Conservation (phyloP, 1,140 invertebrate species). For the Heterodera schachtii region DNA sequence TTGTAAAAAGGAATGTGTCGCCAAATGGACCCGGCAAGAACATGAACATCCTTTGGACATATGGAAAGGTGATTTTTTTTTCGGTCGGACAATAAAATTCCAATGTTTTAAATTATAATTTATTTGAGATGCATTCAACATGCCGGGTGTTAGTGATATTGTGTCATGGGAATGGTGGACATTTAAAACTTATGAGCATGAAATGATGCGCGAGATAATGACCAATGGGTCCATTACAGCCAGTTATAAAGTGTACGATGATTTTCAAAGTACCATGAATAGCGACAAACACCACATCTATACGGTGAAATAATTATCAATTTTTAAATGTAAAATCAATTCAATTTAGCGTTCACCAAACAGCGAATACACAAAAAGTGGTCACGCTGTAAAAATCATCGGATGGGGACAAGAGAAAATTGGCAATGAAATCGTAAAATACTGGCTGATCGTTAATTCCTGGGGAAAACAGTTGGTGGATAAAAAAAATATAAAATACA, state of each 20-base stretch:
- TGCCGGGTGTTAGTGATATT: too few species aligned
- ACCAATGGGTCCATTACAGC: not conserved
- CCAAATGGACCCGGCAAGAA: too few species aligned
- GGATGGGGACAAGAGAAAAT: constrained; percentile 21
- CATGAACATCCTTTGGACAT: too few species aligned
- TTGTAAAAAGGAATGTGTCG: too few species aligned
- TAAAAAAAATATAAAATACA: not conserved
- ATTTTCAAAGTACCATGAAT: not conserved
- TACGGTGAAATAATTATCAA: not conserved
- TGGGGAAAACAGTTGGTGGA: not conserved
- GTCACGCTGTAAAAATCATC: constrained; percentile 14
- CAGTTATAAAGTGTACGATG: not conserved
- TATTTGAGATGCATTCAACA: too few species aligned
- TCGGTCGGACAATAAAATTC: too few species aligned
- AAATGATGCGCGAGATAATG: constrained; percentile 1
- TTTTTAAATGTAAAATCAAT: not conserved
- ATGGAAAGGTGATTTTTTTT: too few species aligned
- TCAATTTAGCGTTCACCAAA: not conserved
- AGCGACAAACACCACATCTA: not conserved
- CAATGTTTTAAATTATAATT: too few species aligned
- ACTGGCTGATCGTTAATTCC: constrained; percentile 15
- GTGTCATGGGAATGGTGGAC: too few species aligned
- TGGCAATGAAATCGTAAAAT: constrained; percentile 1
- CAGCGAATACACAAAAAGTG: not conserved
- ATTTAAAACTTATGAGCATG: not conserved